Evolutionary conservation across 2,888 invertebrate species (phyloP), one percentile per base, ranked within the genome.

Genomic region (Phengaris arion): DNA sequence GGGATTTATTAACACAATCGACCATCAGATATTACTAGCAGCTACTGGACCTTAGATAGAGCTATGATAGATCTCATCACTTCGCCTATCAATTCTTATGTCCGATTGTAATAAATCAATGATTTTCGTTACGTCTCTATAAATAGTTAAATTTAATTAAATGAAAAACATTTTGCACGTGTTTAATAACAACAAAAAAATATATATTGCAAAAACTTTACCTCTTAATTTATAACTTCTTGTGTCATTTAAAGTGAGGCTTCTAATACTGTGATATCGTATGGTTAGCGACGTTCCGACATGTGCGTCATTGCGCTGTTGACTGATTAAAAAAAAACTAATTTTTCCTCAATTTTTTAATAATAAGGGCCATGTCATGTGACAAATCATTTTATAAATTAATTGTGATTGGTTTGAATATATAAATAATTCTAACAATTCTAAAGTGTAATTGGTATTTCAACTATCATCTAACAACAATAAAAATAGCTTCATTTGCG

Each of bases 291-390:
- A 12, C 35, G 12, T 12, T 45, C 13, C 35, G 64, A 12, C 6
- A 64, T 64, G 10, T 64, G 64, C 64, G 64, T 64, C 64, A 45
- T 64, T 59, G 59, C 22, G 13, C 45, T 45, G 64, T 64, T 45
- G 35, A 45, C 64, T 35, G 64, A 64, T 13, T 35, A 64, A 64
- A 64, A 59, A 64, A 15, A 59, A 59, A 64, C 35, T 64, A 12
- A 64, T 12, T 35, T 35, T 64, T 64, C 64, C 64, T 64, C 7
- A 64, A 64, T 64, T 64, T 4, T 35, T 35, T 64, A 6, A 9
- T 59, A 9, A n/a, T 59, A 59, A 59, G 22, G 59, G 59, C 22
- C 9, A 22, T 59, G 59, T 59, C 59, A 15, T 59, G 5, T 15
- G 59, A 64, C 12, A 59, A 0, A 59, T 12, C 9, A 10, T 59